A percentile compares a stretch with the other conserved stretches of the same genome.
phyloP scores from a whole-genome alignment of 2,797 vertebrate species.

The Enteromius trimaculatus region DNA sequence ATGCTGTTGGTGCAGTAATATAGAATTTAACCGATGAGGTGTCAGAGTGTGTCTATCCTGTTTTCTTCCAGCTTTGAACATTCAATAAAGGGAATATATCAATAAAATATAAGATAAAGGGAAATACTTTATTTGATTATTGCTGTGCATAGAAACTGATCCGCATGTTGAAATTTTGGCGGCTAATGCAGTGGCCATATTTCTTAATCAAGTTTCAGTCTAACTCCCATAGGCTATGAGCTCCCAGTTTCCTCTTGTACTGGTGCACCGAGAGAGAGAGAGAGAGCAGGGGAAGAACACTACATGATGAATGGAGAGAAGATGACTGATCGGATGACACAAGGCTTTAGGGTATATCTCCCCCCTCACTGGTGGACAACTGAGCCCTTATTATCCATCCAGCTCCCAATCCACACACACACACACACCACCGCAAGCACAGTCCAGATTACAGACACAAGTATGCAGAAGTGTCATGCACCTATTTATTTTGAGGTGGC shows the following conservation, averaged over 20 bases:
- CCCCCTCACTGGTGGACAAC: constrained; percentile 45
- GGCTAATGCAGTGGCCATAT: constrained; percentile 20
- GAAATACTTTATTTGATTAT: background rate
- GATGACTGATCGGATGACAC: constrained; percentile 58
- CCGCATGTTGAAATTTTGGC: constrained; percentile 1
- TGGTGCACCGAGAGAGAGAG: constrained; percentile 34
- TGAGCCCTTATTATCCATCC: constrained; percentile 48
- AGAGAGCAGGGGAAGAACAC: constrained; percentile 32
- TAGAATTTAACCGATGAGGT: background rate
- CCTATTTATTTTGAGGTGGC: constrained; percentile 27
- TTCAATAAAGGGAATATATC: background rate
- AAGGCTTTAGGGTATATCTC: constrained; percentile 47
- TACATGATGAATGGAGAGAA: constrained; percentile 56
- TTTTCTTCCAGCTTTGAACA: background rate
- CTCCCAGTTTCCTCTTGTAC: constrained; percentile 44
- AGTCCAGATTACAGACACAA: constrained; percentile 42
- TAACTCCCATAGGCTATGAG: constrained; percentile 35
- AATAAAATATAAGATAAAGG: background rate
- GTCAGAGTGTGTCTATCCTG: background rate
- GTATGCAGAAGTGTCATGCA: constrained; percentile 26
- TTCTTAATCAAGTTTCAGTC: constrained; percentile 34
- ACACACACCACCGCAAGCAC: constrained; percentile 1
- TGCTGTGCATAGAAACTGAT: constrained; percentile 13
- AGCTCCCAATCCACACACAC: background rate
- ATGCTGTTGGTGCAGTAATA: background rate